These are phyloP conservation scores for Hedya salicella DNA, from an alignment of 2,888 invertebrate species.

Conservation along the genomic window DNA sequence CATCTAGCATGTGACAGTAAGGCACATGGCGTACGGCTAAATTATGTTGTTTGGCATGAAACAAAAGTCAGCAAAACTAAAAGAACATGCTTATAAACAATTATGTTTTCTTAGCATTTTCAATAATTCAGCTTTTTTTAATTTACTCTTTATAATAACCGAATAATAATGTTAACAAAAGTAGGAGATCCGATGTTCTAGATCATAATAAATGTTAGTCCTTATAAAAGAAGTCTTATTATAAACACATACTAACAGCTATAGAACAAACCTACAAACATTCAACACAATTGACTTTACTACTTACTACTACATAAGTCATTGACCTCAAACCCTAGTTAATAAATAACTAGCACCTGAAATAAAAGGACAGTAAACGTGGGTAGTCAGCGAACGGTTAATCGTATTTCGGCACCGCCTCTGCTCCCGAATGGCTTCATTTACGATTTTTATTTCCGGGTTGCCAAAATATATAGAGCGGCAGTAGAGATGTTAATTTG, in stretches of 20 bases:
- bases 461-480: conserved; percentile 57
- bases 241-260: neutral
- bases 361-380: conserved; percentile 82
- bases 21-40: no score
- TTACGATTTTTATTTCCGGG: conserved; percentile 83
- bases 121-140: no score
- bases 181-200: no score
- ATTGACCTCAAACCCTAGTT: conserved; percentile 51
- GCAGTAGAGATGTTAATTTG: conserved; percentile 5
- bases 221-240: no score
- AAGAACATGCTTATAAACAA: no score
- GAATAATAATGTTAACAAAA: no score
- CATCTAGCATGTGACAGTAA: no score
- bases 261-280: conserved; percentile 7
- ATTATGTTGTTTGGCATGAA: no score
- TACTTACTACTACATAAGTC: conserved; percentile 46
- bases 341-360: conserved; percentile 82
- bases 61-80: no score
- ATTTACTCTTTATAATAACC: no score
- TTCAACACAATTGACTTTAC: conserved; percentile 11
- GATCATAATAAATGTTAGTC: no score
- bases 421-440: conserved; percentile 80
- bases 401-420: conserved; percentile 77
- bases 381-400: conserved; percentile 77
- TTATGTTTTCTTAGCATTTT: no score